Percentiles rank a stretch among this genome's conserved stretches.
Conservation (phyloP, 1,140 invertebrate species). For the Trinorchestia longiramus region DNA sequence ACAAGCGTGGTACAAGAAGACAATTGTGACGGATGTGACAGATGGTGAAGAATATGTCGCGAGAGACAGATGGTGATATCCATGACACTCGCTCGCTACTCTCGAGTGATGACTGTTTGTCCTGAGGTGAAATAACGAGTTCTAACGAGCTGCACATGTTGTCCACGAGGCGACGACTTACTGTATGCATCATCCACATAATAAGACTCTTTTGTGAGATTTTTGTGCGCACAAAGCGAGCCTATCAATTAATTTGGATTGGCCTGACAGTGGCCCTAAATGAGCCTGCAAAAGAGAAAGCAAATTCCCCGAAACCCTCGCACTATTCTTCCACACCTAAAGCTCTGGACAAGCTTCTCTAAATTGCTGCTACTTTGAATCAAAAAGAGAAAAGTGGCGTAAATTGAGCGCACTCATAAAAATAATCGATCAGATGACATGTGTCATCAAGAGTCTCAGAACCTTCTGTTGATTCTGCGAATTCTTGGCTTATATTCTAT, state of each 20-base stretch:
- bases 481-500: not conserved
- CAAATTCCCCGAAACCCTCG: constrained; percentile 19
- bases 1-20: not conserved
- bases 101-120: constrained; percentile 39
- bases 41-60: constrained; percentile 8
- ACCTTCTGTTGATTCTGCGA: not conserved
- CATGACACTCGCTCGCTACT: not conserved
- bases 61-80: constrained; percentile 42
- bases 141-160: constrained; percentile 32
- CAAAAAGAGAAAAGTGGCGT: not conserved
- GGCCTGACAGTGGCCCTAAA: constrained; percentile 18
- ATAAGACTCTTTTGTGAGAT: constrained; percentile 1
- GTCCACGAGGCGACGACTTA: not conserved
- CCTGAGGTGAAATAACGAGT: constrained; percentile 17
- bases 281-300: not conserved
- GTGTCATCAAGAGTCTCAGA: not conserved
- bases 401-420: not conserved
- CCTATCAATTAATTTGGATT: constrained; percentile 45
- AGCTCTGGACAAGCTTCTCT: not conserved
- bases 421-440: not conserved
- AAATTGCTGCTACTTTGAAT: not conserved
- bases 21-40: constrained; percentile 35
- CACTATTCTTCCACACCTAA: not conserved
- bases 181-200: constrained; percentile 30
- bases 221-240: constrained; percentile 2